These are phyloP conservation scores for Sinohyriopsis cumingii DNA, from an alignment of 2,888 invertebrate genomes.

Conservation along the genomic window DNA sequence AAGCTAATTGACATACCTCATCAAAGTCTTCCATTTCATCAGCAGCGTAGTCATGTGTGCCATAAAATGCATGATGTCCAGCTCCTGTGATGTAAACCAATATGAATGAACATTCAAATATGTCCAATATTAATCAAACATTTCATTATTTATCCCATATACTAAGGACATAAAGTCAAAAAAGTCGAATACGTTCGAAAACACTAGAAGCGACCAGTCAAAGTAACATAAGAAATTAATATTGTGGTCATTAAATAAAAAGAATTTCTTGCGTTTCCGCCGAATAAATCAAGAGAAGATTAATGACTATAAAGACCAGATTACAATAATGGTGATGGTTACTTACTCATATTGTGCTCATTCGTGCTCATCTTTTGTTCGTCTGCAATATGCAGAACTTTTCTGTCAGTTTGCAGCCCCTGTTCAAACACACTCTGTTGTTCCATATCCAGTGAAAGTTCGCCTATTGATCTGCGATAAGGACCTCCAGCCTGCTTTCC, in stretches of 20 bases:
- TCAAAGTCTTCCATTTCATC: conserved; percentile 2
- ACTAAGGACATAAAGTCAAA: no score
- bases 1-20: conserved; percentile 1
- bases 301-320: background rate
- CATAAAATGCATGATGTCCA: no score
- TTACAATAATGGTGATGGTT: background rate
- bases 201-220: no score
- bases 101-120: background rate
- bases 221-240: no score
- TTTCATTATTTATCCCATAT: no score
- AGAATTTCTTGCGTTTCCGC: background rate
- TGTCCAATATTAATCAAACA: no score
- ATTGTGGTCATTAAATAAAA: no score
- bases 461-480: conserved; percentile 8
- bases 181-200: no score
- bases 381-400: conserved; percentile 24
- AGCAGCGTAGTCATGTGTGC: background rate
- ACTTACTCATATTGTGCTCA: conserved; percentile 3
- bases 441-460: conserved; percentile 17
- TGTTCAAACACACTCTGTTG: conserved; percentile 38
- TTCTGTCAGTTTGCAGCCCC: conserved; percentile 38
- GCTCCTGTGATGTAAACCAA: background rate
- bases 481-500: conserved; percentile 7
- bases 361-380: conserved; percentile 4
- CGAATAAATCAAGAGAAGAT: no score